Evolutionary conservation across 1,140 invertebrate species (phyloP).

Genomic region (Paracyclopina nana): DNA sequence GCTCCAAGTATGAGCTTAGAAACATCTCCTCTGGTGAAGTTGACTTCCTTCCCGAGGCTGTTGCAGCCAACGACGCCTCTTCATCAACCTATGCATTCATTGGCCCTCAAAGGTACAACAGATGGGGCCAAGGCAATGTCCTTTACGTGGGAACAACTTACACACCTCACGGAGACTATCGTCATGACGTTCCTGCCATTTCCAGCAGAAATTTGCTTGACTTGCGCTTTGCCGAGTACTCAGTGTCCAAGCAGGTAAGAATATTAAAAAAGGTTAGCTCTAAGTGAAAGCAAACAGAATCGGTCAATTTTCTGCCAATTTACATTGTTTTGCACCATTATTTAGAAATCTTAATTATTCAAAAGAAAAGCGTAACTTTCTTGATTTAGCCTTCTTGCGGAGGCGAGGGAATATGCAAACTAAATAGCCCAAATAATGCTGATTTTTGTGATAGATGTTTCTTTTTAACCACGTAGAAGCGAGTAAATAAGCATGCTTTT

Average conservation of each 20-base stretch:
- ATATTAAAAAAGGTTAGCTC: too few species aligned
- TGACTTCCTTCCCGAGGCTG: conserved; percentile 38
- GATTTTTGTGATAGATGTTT: too few species aligned
- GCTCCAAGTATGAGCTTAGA: conserved; percentile 56
- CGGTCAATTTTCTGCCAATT: too few species aligned
- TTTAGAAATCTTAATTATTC: too few species aligned
- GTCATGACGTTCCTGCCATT: conserved; percentile 83
- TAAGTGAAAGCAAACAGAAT: too few species aligned
- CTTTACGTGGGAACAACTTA: conserved; percentile 87
- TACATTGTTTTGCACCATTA: too few species aligned
- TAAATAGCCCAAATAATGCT: too few species aligned
- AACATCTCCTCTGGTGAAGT: conserved; percentile 51
- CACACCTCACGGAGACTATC: conserved; percentile 69
- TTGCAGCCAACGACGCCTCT: conserved; percentile 67
- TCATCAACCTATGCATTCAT: conserved; percentile 86
- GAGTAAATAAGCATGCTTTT: too few species aligned
- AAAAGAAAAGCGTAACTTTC: too few species aligned
- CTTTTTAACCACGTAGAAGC: too few species aligned
- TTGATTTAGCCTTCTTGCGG: too few species aligned
- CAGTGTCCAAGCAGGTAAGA: conserved; percentile 66
- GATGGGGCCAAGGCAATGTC: conserved; percentile 51
- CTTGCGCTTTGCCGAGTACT: conserved; percentile 53
- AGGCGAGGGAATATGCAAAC: too few species aligned
- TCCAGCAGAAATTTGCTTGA: conserved; percentile 58
- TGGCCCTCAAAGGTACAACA: conserved; percentile 61